A percentile compares a stretch with the other conserved stretches of the same genome.
Evolutionary conservation across 2,888 invertebrate species (phyloP).

Genomic region (Hyalella azteca): DNA sequence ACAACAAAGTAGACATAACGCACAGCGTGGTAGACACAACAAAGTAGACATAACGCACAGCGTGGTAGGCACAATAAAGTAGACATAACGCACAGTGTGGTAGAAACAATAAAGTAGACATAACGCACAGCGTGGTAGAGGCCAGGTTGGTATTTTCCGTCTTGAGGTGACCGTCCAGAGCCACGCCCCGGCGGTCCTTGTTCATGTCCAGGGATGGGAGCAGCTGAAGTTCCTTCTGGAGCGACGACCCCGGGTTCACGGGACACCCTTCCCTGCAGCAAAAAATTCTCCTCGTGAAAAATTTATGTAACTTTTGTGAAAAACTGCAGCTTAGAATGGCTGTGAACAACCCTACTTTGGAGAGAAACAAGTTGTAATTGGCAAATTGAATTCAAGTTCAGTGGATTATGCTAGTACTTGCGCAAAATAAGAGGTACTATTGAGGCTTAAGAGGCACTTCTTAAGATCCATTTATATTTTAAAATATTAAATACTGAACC

Average conservation of each 20-base stretch:
- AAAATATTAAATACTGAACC: neutral
- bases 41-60: no score
- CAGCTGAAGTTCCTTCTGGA: constrained; percentile 88
- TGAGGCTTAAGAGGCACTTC: no score
- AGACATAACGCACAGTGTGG: neutral
- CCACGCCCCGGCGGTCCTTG: constrained; percentile 83
- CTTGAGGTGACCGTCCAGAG: constrained; percentile 88
- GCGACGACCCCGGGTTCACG: constrained; percentile 80
- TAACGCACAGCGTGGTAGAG: constrained; percentile 84
- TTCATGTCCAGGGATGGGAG: constrained; percentile 78
- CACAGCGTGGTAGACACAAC: no score
- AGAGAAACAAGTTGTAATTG: no score
- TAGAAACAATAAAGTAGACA: neutral
- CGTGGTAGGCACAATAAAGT: neutral
- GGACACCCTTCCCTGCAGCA: constrained; percentile 66
- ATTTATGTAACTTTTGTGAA: no score
- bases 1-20: no score
- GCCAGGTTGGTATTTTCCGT: constrained; percentile 82
- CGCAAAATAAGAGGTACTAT: no score
- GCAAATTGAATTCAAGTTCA: neutral
- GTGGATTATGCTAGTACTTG: no score
- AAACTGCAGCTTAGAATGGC: no score
- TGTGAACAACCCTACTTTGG: no score
- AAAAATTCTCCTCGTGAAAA: no score
- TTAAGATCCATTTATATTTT: no score